phyloP scores from a whole-genome alignment of 2,797 vertebrate species.

The Oreochromis mossambicus region DNA sequence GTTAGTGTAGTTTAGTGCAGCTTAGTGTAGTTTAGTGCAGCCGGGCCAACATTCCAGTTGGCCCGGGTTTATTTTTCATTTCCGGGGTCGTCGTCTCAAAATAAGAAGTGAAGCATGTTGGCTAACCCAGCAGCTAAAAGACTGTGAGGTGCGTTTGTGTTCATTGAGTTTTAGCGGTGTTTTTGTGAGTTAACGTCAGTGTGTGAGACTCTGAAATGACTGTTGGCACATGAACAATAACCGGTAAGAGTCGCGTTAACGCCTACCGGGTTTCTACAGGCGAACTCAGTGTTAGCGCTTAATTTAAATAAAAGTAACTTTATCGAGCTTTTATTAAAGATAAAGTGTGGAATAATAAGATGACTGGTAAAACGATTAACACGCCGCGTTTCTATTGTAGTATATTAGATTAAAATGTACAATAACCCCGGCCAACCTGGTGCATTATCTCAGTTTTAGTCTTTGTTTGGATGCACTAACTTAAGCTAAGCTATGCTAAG shows the following conservation, averaged over 20 bases:
- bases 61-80: background rate
- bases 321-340: background rate
- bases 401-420: background rate
- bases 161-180: background rate
- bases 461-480: background rate
- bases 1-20: too few relatives aligned
- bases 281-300: background rate
- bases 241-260: background rate
- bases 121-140: background rate
- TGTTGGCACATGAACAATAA: background rate
- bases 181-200: background rate
- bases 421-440: background rate
- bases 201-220: conserved; percentile 5
- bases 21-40: too few relatives aligned
- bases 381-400: too few relatives aligned
- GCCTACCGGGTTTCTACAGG: background rate
- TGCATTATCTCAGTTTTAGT: background rate
- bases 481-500: background rate
- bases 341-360: background rate
- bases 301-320: background rate
- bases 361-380: accelerated
- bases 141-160: background rate
- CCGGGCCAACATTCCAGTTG: background rate
- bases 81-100: conserved; percentile 31
- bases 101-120: background rate